Evolutionary conservation across 2,113 vertebrate species (phyloP), one percentile per base, ranked within the genome.

Genomic region (Dasypus novemcinctus): DNA sequence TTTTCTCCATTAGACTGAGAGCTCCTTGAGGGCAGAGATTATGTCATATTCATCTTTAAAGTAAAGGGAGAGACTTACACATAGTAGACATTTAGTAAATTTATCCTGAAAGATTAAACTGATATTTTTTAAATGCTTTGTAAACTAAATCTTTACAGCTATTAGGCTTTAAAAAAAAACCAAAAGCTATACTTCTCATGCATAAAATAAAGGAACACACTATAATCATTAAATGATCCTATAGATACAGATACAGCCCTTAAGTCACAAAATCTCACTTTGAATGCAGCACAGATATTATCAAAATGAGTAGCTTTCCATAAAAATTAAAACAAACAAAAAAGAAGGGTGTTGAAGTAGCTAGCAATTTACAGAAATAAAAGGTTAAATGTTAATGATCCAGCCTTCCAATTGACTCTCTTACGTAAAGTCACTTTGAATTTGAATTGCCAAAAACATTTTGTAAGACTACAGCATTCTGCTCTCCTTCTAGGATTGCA

Each of bases 391-490:
- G 12, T 2, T 88, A 93, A 72, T 25, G 3, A 33, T 49, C 52
- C 36, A 63, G 36, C 21, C 64, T 91, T 78, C n/a, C 49, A 91
- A 63, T 33, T 72, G 68, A 11, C 41, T 71, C 41, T 68, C 80
- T 94, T 41, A 68, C 63, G 82, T 90, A 57, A 74, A 94, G 68
- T 69, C 84, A 64, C 10, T 86, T 96, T 87, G 89, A 94, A 49
- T 76, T 57, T 88, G 20, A 95, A 88, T 38, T 91, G 4, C 87
- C 66, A 78, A 71, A 96, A 87, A 49, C 13, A 80, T 76, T 88
- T 90, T 86, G 66, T 86, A 18, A 88, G 43, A 2, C 36, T 79
- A n/a, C 15, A 90, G 29, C 31, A 61, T 87, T 95, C 46, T 63
- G 11, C 64, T 94, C 94, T 94, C 79, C 43, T 91, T 94, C 59